These are phyloP conservation scores for Syritta pipiens DNA, from an alignment of 2,888 invertebrate species.

Conservation along the genomic window DNA sequence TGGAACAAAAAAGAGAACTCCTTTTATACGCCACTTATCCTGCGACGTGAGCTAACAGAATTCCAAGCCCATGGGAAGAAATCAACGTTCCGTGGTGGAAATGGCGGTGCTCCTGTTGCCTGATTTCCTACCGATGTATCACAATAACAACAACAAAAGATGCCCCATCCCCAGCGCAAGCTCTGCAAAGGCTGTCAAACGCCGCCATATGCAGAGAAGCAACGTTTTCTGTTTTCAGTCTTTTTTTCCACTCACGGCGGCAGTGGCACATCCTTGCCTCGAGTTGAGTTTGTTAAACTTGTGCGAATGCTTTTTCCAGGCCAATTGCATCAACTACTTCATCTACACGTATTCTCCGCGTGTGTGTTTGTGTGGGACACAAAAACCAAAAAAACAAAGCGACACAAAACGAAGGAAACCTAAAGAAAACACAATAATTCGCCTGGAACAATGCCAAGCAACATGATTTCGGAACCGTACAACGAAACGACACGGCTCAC, in stretches of 20 bases:
- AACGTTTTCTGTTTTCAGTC: conserved; percentile 17
- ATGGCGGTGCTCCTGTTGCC: not conserved
- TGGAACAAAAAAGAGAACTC: too few species aligned
- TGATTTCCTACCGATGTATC: conserved; percentile 24
- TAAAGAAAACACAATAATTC: conserved; percentile 67
- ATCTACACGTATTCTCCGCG: not conserved
- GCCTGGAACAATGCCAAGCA: conserved; percentile 68
- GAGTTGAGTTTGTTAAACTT: conserved; percentile 62
- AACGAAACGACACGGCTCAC: conserved; percentile 48
- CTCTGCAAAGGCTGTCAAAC: conserved; percentile 24
- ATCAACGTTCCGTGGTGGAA: conserved; percentile 31
- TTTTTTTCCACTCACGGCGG: not conserved
- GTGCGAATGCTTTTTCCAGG: conserved; percentile 31
- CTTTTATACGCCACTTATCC: conserved; percentile 18
- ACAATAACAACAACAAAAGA: conserved; percentile 15
- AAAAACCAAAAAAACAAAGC: too few species aligned
- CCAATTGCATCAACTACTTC: conserved; percentile 36
- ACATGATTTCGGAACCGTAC: conserved; percentile 39
- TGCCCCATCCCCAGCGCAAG: conserved; percentile 13
- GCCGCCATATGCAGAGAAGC: conserved; percentile 10
- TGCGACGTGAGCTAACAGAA: conserved; percentile 28
- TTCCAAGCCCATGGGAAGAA: conserved; percentile 37
- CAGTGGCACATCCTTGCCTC: conserved; percentile 28
- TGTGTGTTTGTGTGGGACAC: too few species aligned
- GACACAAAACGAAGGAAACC: conserved; percentile 41